phyloP scores from a whole-genome alignment of 2,797 vertebrate species.

The Betta splendens region DNA sequence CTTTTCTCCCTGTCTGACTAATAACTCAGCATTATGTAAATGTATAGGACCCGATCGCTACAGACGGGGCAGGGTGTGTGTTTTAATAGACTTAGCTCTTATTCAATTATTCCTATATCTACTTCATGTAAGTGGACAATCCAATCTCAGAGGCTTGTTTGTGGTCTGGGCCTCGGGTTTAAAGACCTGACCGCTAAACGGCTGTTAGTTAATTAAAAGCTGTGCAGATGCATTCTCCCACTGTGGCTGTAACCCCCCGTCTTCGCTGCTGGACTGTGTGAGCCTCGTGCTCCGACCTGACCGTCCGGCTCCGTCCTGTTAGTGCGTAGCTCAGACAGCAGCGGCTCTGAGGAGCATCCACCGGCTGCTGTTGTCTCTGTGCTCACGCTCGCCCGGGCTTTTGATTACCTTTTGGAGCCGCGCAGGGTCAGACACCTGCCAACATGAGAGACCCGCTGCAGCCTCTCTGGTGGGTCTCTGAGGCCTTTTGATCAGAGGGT shows the following conservation, averaged over 20 bases:
- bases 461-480: not conserved
- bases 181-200: conserved; percentile 1
- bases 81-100: not conserved
- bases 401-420: conserved; percentile 8
- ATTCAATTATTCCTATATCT: not conserved
- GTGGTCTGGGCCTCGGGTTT: not conserved
- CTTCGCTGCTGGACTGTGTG: not conserved
- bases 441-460: conserved; percentile 7
- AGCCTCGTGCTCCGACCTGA: conserved; percentile 1
- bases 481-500: conserved; percentile 21
- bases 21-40: too few relatives aligned
- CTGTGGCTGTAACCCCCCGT: not conserved
- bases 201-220: not conserved
- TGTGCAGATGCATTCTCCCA: not conserved
- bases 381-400: not conserved
- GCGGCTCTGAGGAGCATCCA: not conserved
- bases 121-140: not conserved
- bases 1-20: too few relatives aligned
- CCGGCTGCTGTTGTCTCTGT: not conserved
- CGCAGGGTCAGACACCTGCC: not conserved
- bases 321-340: conserved; percentile 3
- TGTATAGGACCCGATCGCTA: too few relatives aligned
- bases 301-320: not conserved
- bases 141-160: not conserved
- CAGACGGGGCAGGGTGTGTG: too few relatives aligned